Evolutionary conservation across 2,797 vertebrate genomes (phyloP).

Genomic region (Cynodonichthys magdalenae): DNA sequence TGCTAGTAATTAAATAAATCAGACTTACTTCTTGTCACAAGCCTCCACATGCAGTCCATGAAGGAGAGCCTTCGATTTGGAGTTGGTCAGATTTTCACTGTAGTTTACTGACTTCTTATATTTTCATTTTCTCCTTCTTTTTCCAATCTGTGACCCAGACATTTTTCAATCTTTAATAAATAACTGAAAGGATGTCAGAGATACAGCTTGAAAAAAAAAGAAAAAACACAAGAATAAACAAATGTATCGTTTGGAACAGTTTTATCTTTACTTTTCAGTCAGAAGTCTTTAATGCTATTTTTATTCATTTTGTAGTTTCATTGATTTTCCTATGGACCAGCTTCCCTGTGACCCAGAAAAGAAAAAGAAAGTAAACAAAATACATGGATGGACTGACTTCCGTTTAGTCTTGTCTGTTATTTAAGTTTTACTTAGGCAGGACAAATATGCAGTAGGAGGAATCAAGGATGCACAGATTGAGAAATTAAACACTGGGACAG

Average conservation of each 20-base stretch:
- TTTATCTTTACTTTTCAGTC: too few species aligned
- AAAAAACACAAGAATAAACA: background rate
- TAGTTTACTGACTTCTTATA: too few species aligned
- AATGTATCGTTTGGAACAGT: background rate
- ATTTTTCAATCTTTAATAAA: background rate
- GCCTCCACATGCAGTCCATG: constrained; percentile 19
- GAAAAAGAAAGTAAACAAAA: too few species aligned
- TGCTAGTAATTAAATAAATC: constrained; percentile 63
- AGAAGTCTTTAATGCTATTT: too few species aligned
- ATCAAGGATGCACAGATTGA: background rate
- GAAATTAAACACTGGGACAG: background rate
- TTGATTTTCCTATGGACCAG: too few species aligned
- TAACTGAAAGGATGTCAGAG: background rate
- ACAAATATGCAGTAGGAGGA: background rate
- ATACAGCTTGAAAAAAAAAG: background rate
- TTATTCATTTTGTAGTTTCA: too few species aligned
- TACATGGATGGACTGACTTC: background rate
- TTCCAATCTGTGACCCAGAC: background rate
- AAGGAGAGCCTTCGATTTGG: background rate
- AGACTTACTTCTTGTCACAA: constrained; percentile 54
- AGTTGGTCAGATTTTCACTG: constrained; percentile 4
- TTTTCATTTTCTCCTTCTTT: too few species aligned
- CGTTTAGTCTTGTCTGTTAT: background rate
- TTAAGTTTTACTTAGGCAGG: constrained; percentile 5
- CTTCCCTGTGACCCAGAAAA: too few species aligned